Evolutionary conservation across 2,113 vertebrate species (phyloP), one percentile per base, ranked within the genome.

Genomic region (Cebidichthys violaceus): DNA sequence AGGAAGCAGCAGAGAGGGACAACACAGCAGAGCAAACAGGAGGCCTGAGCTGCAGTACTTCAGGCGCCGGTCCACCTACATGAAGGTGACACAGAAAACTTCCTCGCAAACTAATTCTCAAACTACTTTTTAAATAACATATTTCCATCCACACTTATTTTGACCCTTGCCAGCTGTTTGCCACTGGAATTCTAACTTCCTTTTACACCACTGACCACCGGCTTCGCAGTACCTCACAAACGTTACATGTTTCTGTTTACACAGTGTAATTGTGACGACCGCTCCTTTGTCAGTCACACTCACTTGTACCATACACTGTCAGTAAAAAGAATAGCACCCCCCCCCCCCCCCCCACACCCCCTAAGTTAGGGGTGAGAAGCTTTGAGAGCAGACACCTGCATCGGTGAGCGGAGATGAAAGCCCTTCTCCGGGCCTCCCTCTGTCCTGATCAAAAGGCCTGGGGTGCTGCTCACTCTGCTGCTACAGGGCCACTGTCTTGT

Each of bases 31-130:
- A 0, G 91, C 91, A 33, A 85, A 92, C 70, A 94, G 96, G 54
- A 92, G 95, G 3, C 89, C 93, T 0, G 96, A 96, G 9, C 94
- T 86, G 2, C 95, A 88, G 69, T 96, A 96, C 91, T 97, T 96
- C 64, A 95, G 92, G 5, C 86, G 96, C 0, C 95, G 88, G 43
- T 95, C 96, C 50, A 95, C 43, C 73, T 97, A 95, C 81, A 94
- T 97, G 88, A 97, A 97, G 95, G 96, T 96, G 88, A 86, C 37
- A 4, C 9, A 15, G 5, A 68, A 35, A 3, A 54, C 24, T 24
- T 41, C 22, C 35, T 52, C 33, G 9, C 39, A 75, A 20, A 33
- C 2, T 14, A 27, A 37, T 18, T 4, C 37, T 41, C 15, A 24
- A 43, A 54, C 17, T 67, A 50, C 9, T 52, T 27, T 35, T 83